phyloP scores from a whole-genome alignment of 1,140 invertebrate genomes.

The Helicoverpa zea region DNA sequence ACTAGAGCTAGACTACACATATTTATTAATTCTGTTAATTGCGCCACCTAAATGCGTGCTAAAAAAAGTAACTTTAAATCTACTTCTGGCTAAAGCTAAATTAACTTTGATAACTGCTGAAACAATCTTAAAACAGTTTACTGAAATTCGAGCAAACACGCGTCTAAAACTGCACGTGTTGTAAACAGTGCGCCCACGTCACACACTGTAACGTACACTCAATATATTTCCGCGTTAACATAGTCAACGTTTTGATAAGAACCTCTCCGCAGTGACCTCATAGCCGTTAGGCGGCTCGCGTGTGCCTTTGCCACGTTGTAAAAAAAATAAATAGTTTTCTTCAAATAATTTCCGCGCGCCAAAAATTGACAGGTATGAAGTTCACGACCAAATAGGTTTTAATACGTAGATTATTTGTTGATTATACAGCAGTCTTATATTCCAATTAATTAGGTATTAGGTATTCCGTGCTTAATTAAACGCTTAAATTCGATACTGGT shows the following conservation, averaged over 20 bases:
- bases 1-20: no score
- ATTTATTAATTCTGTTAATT: no score
- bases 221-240: constrained; percentile 24
- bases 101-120: no score
- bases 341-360: constrained; percentile 36
- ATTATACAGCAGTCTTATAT: background rate
- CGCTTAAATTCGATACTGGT: background rate
- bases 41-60: no score
- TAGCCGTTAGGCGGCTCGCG: constrained; percentile 50
- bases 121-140: no score
- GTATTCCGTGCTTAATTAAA: background rate
- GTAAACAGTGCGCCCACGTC: constrained; percentile 4
- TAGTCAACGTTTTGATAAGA: constrained; percentile 67
- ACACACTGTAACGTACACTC: constrained; percentile 15
- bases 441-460: background rate
- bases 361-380: background rate
- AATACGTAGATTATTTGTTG: background rate
- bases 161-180: background rate
- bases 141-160: no score
- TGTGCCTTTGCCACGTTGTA: constrained; percentile 49
- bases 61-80: no score
- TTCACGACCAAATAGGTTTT: constrained; percentile 6
- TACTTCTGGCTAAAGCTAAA: no score
- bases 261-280: constrained; percentile 67
- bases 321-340: constrained; percentile 56